Percentiles rank a stretch among this genome's conserved stretches.
phyloP scores from a whole-genome alignment of 2,888 invertebrate genomes.

The Mamestra brassicae region DNA sequence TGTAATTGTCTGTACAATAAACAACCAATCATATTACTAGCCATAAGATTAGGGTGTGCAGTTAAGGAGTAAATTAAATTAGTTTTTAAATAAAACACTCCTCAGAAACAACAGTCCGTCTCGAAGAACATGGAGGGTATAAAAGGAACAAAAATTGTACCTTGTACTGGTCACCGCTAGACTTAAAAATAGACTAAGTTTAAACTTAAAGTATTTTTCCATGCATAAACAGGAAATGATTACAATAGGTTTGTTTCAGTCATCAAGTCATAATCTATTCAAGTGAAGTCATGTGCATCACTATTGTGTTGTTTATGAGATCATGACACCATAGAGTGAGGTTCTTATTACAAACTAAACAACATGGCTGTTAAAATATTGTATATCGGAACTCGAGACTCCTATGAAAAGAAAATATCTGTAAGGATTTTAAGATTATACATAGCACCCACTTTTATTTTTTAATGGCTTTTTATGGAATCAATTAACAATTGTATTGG shows the following conservation, averaged over 20 bases:
- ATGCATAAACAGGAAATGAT: conserved; percentile 41
- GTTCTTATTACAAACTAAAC: conserved; percentile 31
- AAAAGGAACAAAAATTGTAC: background rate
- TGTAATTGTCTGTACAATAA: background rate
- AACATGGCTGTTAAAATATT: conserved; percentile 28
- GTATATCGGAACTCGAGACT: background rate
- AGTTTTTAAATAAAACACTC: background rate
- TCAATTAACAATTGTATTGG: background rate
- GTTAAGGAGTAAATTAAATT: background rate
- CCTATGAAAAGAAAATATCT: background rate
- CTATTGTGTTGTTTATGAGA: conserved; percentile 36
- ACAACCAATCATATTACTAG: background rate
- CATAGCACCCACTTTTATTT: background rate
- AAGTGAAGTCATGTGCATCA: conserved; percentile 46
- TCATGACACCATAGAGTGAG: conserved; percentile 27
- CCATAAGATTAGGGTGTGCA: background rate
- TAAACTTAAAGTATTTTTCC: conserved; percentile 30
- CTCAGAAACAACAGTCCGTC: background rate
- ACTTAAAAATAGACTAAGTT: background rate
- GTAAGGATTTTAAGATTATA: no score
- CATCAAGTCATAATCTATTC: conserved; percentile 24
- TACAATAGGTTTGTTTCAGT: conserved; percentile 35
- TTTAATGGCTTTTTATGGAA: no score
- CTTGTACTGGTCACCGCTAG: background rate
- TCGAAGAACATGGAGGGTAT: background rate